phyloP scores from a whole-genome alignment of 2,888 invertebrate species.

The Spodoptera littoralis region DNA sequence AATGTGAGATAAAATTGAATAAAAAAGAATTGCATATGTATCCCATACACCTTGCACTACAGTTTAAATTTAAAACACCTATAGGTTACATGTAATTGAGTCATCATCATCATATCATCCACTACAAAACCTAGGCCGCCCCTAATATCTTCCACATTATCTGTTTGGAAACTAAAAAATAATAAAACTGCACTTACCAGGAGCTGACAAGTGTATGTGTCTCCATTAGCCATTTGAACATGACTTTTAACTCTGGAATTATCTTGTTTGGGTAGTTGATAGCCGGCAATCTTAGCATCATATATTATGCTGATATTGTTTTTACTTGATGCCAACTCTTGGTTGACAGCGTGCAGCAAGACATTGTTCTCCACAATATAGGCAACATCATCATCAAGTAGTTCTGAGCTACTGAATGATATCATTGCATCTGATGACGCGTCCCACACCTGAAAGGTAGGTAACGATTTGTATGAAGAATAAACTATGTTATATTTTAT shows the following conservation, averaged over 20 bases:
- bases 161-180: not conserved
- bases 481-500: too few relatives aligned
- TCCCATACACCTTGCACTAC: too few relatives aligned
- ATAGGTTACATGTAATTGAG: too few relatives aligned
- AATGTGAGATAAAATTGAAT: too few relatives aligned
- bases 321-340: conserved; percentile 84
- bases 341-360: conserved; percentile 92
- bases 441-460: conserved; percentile 94
- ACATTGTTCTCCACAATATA: conserved; percentile 98
- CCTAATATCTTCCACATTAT: too few relatives aligned
- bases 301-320: conserved; percentile 91
- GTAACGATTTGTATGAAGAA: too few relatives aligned
- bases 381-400: conserved; percentile 93
- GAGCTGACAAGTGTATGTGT: conserved; percentile 90
- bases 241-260: conserved; percentile 67
- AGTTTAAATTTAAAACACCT: too few relatives aligned
- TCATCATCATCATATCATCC: too few relatives aligned
- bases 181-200: conserved; percentile 88
- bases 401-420: conserved; percentile 93
- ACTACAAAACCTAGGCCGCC: too few relatives aligned
- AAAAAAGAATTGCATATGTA: too few relatives aligned
- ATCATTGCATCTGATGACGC: conserved; percentile 96
- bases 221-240: conserved; percentile 91
- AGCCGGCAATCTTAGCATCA: conserved; percentile 91
- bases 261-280: conserved; percentile 85